Evolutionary conservation across 1,140 invertebrate species (phyloP).

Genomic region (Calycopis cecrops): DNA sequence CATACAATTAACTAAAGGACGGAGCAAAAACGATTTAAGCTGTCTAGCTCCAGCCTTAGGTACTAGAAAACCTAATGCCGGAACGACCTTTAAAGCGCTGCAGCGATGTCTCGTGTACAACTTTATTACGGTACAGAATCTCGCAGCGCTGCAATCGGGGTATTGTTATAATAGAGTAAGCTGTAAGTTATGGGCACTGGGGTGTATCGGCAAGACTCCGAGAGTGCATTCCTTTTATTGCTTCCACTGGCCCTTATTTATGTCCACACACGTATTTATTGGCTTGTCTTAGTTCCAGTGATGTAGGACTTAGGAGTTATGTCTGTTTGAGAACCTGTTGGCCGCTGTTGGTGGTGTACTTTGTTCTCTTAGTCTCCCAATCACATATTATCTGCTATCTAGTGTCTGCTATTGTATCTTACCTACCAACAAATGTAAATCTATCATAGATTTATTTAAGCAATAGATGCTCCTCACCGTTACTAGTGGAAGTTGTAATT

Average conservation of each 20-base stretch:
- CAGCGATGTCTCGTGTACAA: conserved; percentile 20
- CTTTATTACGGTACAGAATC: conserved; percentile 17
- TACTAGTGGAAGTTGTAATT: too few relatives aligned
- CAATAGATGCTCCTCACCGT: too few relatives aligned
- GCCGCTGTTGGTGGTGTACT: too few relatives aligned
- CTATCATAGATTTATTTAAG: too few relatives aligned
- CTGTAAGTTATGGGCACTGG: conserved; percentile 45
- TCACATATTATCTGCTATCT: too few relatives aligned
- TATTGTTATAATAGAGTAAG: conserved; percentile 38
- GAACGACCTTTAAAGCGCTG: conserved; percentile 24
- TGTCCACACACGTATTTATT: conserved; percentile 13
- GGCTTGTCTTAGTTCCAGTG: conserved; percentile 5
- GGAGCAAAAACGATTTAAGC: conserved; percentile 41
- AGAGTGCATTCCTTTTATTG: conserved; percentile 47
- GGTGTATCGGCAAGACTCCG: conserved; percentile 33
- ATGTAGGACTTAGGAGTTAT: too few relatives aligned
- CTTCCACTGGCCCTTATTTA: conserved; percentile 18
- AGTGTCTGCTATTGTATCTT: too few relatives aligned
- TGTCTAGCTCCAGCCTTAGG: conserved; percentile 37
- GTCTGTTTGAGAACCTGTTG: too few relatives aligned
- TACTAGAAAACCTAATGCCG: conserved; percentile 37
- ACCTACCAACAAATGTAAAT: too few relatives aligned
- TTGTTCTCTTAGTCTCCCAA: too few relatives aligned
- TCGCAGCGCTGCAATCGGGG: conserved; percentile 19
- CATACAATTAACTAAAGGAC: conserved; percentile 4